Base-by-base conservation (phyloP, 2,888 invertebrate species). In the Tiliacea aurago region DNA sequence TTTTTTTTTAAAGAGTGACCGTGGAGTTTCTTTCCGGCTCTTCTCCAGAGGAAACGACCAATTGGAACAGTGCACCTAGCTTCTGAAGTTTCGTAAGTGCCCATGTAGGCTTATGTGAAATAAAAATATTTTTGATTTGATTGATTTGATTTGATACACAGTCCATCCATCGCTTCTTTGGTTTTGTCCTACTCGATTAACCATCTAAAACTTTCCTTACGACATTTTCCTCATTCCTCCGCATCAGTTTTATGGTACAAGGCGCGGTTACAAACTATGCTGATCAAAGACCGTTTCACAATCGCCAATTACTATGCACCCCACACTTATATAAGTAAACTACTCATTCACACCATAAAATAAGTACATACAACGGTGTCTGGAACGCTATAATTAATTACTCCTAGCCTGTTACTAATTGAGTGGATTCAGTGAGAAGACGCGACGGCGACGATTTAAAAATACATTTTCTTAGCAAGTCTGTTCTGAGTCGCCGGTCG, bases 361-460 rank as follows among this genome's bases (percentile, higher is more conserved):
- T 33, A 68, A 79, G 69, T 80, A 80, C 37, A 67, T 64, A 78
- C 37, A 80, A 37, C 65, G 47, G 55, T 69, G 83, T 83, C 77
- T 75, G 76, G 75, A 64, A 58, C 65, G 70, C 70, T 76, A 86
- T 89, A 89, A 91, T 91, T 90, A 91, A 89, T 92, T 89, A 90
- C 88, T 89, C 89, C 86, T 88, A 90, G 88, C 85, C 87, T 87
- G 86, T 86, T 89, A 89, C 92, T 95, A 94, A 95, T 94, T 95
- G 93, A 93, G 91, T 91, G 93, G 90, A 92, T 91, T 90, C 89
- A 90, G 87, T 81, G 88, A 86, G 88, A 91, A 92, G 94, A 90
- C 93, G 90, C 89, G 94, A 92, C 94, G 93, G 93, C 93, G 94
- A 91, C 94, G 90, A 91, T 92, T 94, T 94, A 94, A 94, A 94